Base-by-base conservation (phyloP, 23 tunicate species). In the Halocynthia roretzi region DNA sequence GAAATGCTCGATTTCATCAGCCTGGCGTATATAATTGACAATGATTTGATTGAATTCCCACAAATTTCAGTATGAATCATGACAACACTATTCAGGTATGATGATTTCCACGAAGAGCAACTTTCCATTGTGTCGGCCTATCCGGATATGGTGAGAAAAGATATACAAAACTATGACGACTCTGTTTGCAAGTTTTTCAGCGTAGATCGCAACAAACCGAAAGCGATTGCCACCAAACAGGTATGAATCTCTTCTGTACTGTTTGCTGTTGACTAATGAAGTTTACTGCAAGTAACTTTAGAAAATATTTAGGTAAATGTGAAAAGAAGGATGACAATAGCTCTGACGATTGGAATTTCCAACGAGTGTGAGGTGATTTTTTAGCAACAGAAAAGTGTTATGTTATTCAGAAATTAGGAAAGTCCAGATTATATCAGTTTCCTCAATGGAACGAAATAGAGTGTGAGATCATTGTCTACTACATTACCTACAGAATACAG, bases 101-200 rank as follows among this genome's bases (percentile, higher is more conserved):
- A 82, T 52, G 85, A 82, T 15, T 92, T 92, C 62, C 81, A 86
- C 75, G 70, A 40, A 21, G 71, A 78, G 44, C 92, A 92, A 71
- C 10, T 86, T 48, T 72, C 68, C 6, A 92, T 67, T 71, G 81
- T 86, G 48, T 60, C 84, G 6, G 61, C 62, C 9, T 92, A 82
- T 75, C 98, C 98, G 0, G 77, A 51, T 23, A 82, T 92, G 87
- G 75, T 92, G 12, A 50, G 53, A 7, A 67, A 76, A n/a, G 98
- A 92, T 54, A 21, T 92, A 40, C 15, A 53, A 52, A 78, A 77
- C 51, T 92, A 92, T 62, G 89, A 92, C 22, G 84, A 82, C 51
- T 56, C 67, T 52, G 85, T 92, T 51, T 92, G 98, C 74, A 82
- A 76, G 44, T 92, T 82, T 61, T 92, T 91, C 63, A 80, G 77